Base-by-base conservation (phyloP, 2,797 vertebrate species). In the Lithobates pipiens region DNA sequence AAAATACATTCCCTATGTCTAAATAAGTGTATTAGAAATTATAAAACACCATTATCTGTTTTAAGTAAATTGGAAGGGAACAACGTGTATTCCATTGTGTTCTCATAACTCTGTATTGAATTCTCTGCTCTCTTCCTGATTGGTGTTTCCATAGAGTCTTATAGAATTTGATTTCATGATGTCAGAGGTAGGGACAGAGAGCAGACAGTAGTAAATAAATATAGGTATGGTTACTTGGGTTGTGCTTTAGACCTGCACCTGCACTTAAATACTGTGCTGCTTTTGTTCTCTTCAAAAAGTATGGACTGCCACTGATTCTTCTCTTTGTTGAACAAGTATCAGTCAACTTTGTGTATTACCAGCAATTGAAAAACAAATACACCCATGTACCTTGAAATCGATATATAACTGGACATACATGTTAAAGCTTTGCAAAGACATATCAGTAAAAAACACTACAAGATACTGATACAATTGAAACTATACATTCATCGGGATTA, bases 101-200 rank as follows among this genome's bases (percentile, higher is more conserved):
- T 23, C 6, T 71, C 16, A 9, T 71, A 36, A 5, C 68, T 70
- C 68, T 36, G 32, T 71, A 10, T 23, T 23, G 25, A 72, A 36
- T 72, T 42, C 70, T 18, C 36, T 71, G 6, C 7, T 34, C 21
- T 23, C 1, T 73, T 32, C 23, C 65, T 32, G 2, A 80, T 71
- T 80, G 46, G 79, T 57, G 68, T 80, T 80, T 72, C 79, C 46
- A 80, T 80, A 54, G 77, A 50, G 32, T 23, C 18, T 71, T 42
- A 57, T 11, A 70, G 6, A 29, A 23, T 10, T 21, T 61, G 54
- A 23, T 61, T 21, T 61, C 7, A 9, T 80, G 65, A 80, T 80
- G 77, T 80, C 46, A 71, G 6, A 57, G 29, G 61, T 42, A 32
- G 32, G 54, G 54, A 61, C 18, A 9, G 54, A 57, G 54, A 61